Evolutionary conservation across 2,113 vertebrate species (phyloP).

Genomic region (Dromas ardeola): DNA sequence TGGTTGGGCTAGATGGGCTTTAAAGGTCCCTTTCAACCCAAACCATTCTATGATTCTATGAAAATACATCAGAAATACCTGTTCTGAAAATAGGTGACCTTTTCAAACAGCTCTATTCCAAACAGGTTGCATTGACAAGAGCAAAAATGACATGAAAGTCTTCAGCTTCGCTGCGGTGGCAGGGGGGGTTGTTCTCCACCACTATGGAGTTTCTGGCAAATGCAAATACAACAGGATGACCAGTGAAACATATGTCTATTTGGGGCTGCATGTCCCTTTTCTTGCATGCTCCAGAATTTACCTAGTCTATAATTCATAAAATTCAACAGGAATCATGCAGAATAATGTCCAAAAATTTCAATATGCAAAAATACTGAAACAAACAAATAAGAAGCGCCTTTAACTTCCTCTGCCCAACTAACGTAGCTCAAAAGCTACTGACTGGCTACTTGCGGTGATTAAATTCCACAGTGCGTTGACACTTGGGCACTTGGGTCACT

Average conservation of each 20-base stretch:
- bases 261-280: background rate
- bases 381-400: background rate
- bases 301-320: background rate
- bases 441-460: background rate
- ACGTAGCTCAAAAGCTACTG: background rate
- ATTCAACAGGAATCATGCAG: background rate
- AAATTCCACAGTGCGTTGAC: background rate
- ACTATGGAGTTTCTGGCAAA: background rate
- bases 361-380: background rate
- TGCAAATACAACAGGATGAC: background rate
- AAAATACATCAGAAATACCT: background rate
- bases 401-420: background rate
- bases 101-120: background rate
- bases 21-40: background rate
- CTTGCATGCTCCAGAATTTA: background rate
- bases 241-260: background rate
- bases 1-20: background rate
- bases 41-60: background rate
- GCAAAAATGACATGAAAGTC: background rate
- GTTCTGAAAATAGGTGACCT: background rate
- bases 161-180: fast-evolving
- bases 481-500: background rate
- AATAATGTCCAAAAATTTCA: background rate
- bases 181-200: background rate
- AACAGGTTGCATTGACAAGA: background rate